Evolutionary conservation across 2,797 vertebrate species (phyloP), one percentile per base, ranked within the genome.

Genomic region (Protosalanx chinensis): DNA sequence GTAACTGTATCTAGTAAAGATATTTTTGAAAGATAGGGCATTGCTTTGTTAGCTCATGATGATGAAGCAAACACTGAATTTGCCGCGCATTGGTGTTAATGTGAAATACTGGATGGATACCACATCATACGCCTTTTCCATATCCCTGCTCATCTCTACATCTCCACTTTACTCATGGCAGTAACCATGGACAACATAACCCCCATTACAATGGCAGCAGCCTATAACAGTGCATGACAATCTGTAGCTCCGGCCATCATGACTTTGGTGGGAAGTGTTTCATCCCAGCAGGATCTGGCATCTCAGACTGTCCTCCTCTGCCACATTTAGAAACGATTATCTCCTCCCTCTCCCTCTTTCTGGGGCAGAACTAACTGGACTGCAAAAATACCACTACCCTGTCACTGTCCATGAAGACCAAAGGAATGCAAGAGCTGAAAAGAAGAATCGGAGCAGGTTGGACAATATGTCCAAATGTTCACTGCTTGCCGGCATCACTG

Each of bases 361-460:
- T 51, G 27, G 69, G 49, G 69, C 69, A 63, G 33, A 63, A 30
- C 59, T 33, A 63, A 71, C 63, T 53, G 18, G 13, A 63, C 30
- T 46, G 29, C 41, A 10, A 60, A 62, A 62, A 61, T n/a, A 70
- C 35, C 27, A 7, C 29, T 67, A 8, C 13, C 41, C 20, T 41
- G 23, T 57, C 59, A 30, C 16, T 33, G 53, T 32, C 23, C 41
- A 71, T 23, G 46, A 29, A 63, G 61, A 49, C 18, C 10, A 10
- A 41, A 51, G 33, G 6, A 51, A 51, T 71, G 59, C 15, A 8
- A 41, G 5, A 23, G 12, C n/a, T 18, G 23, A 20, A 33, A 20
- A 33, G 4, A 57, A 32, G 32, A 49, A 16, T 57, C 30, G 12
- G 41, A 46, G 32, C 57, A 12, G 30, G 56, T 41, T 58, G 35